Conservation (phyloP, 2,113 vertebrate species). For the Osmerus mordax region DNA sequence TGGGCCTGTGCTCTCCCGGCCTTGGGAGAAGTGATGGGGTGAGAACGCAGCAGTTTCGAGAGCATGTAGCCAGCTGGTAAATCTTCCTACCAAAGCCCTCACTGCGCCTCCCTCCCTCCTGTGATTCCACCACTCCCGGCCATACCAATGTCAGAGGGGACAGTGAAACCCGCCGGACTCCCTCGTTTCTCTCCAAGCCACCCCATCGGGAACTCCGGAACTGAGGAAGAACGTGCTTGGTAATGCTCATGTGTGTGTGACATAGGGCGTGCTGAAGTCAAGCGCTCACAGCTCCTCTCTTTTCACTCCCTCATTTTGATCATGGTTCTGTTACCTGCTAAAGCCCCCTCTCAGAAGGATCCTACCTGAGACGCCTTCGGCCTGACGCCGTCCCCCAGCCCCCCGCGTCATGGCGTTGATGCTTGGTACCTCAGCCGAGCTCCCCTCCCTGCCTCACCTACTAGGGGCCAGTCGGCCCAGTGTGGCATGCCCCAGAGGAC, state of each 20-base stretch:
- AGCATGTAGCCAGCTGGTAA: conserved; percentile 65
- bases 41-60: conserved; percentile 37
- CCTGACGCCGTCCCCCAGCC: conserved; percentile 15
- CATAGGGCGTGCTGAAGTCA: conserved; percentile 20
- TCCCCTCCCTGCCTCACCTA: background rate
- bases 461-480: conserved; percentile 13
- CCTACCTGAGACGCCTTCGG: background rate
- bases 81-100: conserved; percentile 60
- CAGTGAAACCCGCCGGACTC: conserved; percentile 20
- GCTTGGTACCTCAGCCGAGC: conserved; percentile 27
- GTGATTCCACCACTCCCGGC: conserved; percentile 45
- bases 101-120: conserved; percentile 53
- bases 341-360: conserved; percentile 24
- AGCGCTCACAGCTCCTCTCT: conserved; percentile 9
- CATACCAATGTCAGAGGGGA: conserved; percentile 28
- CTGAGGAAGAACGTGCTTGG: conserved; percentile 27
- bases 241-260: conserved; percentile 13
- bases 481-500: conserved; percentile 22
- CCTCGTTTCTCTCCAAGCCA: conserved; percentile 34
- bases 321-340: conserved; percentile 35
- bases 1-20: conserved; percentile 41
- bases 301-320: conserved; percentile 18
- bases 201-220: conserved; percentile 28
- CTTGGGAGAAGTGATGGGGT: conserved; percentile 42
- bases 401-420: conserved; percentile 6